A percentile compares a stretch with the other conserved stretches of the same genome.
Conservation (phyloP, 2,888 invertebrate species). For the Euspilapteryx auroguttella region DNA sequence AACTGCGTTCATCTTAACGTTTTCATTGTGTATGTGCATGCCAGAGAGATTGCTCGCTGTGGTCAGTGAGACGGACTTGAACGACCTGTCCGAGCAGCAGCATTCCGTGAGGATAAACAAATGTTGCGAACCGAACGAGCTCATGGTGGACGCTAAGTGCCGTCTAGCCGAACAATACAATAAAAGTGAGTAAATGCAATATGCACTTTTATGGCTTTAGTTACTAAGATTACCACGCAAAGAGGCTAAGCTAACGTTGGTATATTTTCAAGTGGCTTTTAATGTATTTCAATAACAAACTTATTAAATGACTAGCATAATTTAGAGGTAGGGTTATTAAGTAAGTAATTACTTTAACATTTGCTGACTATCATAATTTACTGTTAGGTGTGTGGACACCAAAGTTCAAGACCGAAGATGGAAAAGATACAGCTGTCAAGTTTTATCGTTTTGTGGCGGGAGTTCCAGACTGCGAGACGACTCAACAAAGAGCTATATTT, state of each 20-base stretch:
- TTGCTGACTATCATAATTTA: no score
- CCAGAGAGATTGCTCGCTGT: neutral
- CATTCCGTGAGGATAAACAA: slow-evolving; percentile 69
- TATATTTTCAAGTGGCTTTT: no score
- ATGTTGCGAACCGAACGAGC: slow-evolving; percentile 75
- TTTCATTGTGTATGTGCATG: no score
- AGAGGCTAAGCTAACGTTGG: no score
- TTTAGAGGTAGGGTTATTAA: no score
- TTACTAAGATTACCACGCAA: no score
- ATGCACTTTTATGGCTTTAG: neutral
- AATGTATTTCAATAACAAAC: no score
- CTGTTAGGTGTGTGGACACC: slow-evolving; percentile 64
- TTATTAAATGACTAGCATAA: no score
- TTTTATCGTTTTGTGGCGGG: slow-evolving; percentile 65
- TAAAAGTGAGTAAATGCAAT: slow-evolving; percentile 41
- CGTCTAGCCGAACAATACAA: slow-evolving; percentile 63
- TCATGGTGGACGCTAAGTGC: slow-evolving; percentile 70
- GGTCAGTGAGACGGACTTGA: slow-evolving; percentile 34
- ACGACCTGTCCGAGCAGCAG: slow-evolving; percentile 45
- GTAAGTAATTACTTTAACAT: no score
- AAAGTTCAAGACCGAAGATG: slow-evolving; percentile 66
- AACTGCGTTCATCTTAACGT: no score
- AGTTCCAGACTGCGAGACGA: slow-evolving; percentile 69
- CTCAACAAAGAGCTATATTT: slow-evolving; percentile 70
- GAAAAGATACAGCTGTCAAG: slow-evolving; percentile 54